phyloP scores from a whole-genome alignment of 2,888 invertebrate species.

The Pomacea canaliculata region DNA sequence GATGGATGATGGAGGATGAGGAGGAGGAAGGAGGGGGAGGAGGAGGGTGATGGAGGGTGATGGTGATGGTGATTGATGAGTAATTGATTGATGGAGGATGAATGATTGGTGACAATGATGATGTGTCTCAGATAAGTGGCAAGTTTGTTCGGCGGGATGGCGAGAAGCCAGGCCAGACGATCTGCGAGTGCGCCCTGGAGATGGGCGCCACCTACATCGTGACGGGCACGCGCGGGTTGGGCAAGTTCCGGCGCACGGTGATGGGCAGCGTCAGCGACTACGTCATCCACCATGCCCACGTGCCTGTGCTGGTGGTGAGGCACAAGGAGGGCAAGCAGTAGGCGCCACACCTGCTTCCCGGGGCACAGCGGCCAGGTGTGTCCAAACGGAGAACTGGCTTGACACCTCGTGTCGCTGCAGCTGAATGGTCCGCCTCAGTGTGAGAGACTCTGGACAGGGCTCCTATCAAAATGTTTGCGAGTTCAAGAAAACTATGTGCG shows the following conservation, averaged over 20 bases:
- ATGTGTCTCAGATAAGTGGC: constrained; percentile 49
- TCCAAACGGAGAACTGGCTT: no score
- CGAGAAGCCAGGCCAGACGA: constrained; percentile 62
- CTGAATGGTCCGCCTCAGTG: no score
- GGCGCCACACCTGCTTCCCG: background rate
- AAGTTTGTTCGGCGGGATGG: constrained; percentile 55
- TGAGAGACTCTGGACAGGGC: no score
- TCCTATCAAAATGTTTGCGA: no score
- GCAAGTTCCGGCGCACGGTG: constrained; percentile 59
- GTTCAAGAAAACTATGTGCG: no score
- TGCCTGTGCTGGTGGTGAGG: constrained; percentile 57
- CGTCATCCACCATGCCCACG: constrained; percentile 61
- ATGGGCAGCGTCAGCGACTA: constrained; percentile 64
- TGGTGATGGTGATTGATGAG: background rate
- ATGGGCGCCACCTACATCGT: constrained; percentile 57
- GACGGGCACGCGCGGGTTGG: constrained; percentile 62
- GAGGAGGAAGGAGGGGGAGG: no score
- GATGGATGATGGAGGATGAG: no score
- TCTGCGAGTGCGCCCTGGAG: constrained; percentile 56
- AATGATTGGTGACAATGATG: constrained; percentile 1
- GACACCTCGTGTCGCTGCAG: no score
- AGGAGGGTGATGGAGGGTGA: no score
- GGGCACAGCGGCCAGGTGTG: no score
- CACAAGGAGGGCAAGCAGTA: constrained; percentile 29
- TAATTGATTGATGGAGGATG: background rate